Evolutionary conservation across 2,888 invertebrate genomes (phyloP).

Genomic region (Cancer borealis): DNA sequence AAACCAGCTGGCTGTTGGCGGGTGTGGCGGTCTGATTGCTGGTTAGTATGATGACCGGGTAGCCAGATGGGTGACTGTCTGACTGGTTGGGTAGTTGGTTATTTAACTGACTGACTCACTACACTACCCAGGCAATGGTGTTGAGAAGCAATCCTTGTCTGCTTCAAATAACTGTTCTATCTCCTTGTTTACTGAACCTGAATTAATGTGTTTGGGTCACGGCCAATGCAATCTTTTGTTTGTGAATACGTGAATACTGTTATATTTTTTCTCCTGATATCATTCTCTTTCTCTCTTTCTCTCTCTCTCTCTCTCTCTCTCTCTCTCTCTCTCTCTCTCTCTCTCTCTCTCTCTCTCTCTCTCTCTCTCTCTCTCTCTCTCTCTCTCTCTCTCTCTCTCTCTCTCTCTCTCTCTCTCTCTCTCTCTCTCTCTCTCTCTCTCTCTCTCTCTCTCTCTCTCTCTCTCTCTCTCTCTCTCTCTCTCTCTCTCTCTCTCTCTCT

Average conservation of each 20-base stretch:
- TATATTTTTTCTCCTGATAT: background rate
- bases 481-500: background rate
- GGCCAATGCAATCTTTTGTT: background rate
- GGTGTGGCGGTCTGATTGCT: too few species aligned
- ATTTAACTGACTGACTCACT: background rate
- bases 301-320: slow-evolving; percentile 30
- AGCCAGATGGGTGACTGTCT: background rate
- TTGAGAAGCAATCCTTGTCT: background rate
- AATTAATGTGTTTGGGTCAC: slow-evolving; percentile 56
- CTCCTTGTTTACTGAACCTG: slow-evolving; percentile 54
- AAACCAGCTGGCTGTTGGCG: too few species aligned
- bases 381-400: background rate
- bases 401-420: slow-evolving; percentile 35
- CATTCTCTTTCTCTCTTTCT: background rate
- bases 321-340: slow-evolving; percentile 1
- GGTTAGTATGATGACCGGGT: too few species aligned
- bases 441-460: slow-evolving; percentile 18
- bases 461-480: slow-evolving; percentile 10
- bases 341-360: background rate
- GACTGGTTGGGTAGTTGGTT: background rate
- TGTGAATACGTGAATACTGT: background rate
- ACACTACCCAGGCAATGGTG: background rate
- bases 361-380: background rate
- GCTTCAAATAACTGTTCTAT: slow-evolving; percentile 51
- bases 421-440: background rate